phyloP scores from a whole-genome alignment of 2,888 invertebrate genomes.

The Serripes groenlandicus region DNA sequence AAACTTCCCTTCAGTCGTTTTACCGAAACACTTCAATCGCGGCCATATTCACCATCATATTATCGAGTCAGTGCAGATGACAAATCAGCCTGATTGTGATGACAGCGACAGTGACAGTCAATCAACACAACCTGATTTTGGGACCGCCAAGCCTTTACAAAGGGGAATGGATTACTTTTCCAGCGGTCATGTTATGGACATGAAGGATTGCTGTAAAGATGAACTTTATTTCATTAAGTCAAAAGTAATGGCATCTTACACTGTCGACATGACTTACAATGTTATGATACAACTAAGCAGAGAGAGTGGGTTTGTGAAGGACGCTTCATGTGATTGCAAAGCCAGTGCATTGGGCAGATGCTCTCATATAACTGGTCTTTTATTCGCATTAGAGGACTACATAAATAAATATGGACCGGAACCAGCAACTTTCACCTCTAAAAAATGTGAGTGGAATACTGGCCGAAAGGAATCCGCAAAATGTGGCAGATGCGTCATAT shows the following conservation, averaged over 20 bases:
- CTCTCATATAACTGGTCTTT: constrained; percentile 39
- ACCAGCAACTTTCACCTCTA: not conserved
- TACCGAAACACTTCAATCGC: not conserved
- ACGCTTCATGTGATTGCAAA: constrained; percentile 40
- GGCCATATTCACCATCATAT: not conserved
- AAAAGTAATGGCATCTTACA: constrained; percentile 25
- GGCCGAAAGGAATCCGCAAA: too few species aligned
- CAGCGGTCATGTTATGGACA: not conserved
- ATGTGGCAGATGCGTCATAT: too few species aligned
- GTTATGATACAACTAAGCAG: not conserved
- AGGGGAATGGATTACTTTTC: not conserved
- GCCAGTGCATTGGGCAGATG: constrained; percentile 45
- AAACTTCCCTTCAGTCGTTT: not conserved
- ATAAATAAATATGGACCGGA: not conserved
- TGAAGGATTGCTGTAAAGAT: constrained; percentile 21
- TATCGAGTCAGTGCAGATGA: not conserved
- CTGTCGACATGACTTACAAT: constrained; percentile 21
- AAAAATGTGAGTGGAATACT: not conserved
- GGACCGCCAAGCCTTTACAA: not conserved
- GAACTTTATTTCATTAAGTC: constrained; percentile 29
- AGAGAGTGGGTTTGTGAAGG: constrained; percentile 15
- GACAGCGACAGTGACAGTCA: not conserved
- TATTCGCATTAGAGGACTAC: constrained; percentile 13
- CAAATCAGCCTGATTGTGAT: not conserved
- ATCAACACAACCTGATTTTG: not conserved